Percentiles rank a stretch among this genome's conserved stretches.
These are phyloP conservation scores for Semaprochilodus insignis DNA, from an alignment of 2,797 vertebrate genomes.

Conservation along the genomic window DNA sequence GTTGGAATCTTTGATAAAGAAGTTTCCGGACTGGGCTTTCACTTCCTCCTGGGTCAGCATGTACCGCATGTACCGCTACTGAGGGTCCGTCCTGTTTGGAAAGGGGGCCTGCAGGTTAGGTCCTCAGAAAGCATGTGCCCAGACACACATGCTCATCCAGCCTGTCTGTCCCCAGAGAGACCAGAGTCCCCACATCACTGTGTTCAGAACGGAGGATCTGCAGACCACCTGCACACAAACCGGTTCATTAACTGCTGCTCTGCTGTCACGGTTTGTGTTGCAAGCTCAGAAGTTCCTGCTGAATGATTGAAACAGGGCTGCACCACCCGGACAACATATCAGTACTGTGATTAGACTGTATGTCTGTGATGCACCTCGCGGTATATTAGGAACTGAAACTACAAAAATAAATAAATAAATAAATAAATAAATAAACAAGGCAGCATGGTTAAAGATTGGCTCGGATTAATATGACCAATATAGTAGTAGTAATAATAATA, in stretches of 20 bases:
- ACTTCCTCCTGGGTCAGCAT: constrained; percentile 94
- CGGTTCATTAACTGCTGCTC: neutral
- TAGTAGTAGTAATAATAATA: too few species aligned
- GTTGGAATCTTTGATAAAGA: constrained; percentile 79
- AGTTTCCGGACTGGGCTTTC: constrained; percentile 90
- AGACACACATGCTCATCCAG: neutral
- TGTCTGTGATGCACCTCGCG: neutral
- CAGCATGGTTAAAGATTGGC: too few species aligned
- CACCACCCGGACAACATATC: neutral
- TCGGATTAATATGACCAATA: too few species aligned
- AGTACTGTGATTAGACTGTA: neutral
- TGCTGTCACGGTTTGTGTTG: neutral
- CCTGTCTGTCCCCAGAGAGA: neutral
- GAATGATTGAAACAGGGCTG: neutral
- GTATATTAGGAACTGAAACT: neutral
- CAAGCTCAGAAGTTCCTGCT: neutral
- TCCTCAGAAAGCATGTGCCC: neutral
- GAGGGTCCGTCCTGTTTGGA: neutral
- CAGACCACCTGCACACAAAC: neutral
- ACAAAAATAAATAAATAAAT: too few species aligned
- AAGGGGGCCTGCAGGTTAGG: neutral
- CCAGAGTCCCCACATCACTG: neutral
- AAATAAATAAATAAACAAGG: too few species aligned
- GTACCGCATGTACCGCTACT: constrained; percentile 90
- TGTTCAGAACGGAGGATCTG: neutral